phyloP scores from a whole-genome alignment of 2,797 vertebrate species.

The Setipinna tenuifilis region DNA sequence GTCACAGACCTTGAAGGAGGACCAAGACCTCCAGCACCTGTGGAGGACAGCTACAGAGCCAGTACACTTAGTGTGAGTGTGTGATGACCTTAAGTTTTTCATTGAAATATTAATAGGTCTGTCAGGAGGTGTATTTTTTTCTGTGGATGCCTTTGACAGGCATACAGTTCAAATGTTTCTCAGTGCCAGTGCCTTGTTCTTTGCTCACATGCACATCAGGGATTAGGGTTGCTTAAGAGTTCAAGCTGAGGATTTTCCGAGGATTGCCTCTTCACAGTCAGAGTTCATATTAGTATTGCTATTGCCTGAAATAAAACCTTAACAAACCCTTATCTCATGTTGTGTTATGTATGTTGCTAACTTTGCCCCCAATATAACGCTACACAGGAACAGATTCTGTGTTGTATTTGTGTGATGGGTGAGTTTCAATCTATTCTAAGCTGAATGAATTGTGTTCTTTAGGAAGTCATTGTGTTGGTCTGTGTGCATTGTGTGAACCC shows the following conservation, averaged over 20 bases:
- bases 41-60: slow-evolving; percentile 80
- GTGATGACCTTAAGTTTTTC: neutral
- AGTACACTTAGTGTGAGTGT: slow-evolving; percentile 72
- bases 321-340: neutral
- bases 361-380: neutral
- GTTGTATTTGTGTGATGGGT: neutral
- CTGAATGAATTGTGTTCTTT: neutral
- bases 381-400: neutral
- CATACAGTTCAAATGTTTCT: neutral
- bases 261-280: neutral
- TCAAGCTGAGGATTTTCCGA: neutral
- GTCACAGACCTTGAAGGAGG: slow-evolving; percentile 87
- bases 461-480: neutral
- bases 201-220: neutral
- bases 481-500: slow-evolving; percentile 16
- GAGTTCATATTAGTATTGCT: neutral
- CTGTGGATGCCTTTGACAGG: neutral
- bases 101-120: no score
- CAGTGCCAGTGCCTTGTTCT: neutral
- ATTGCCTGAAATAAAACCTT: neutral
- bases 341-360: neutral
- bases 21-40: slow-evolving; percentile 77
- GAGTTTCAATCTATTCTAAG: neutral
- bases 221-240: neutral
- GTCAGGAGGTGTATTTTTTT: neutral